Percentiles rank a stretch among this genome's conserved stretches.
phyloP scores from a whole-genome alignment of 2,888 invertebrate species.

The Autographa pulchrina region DNA sequence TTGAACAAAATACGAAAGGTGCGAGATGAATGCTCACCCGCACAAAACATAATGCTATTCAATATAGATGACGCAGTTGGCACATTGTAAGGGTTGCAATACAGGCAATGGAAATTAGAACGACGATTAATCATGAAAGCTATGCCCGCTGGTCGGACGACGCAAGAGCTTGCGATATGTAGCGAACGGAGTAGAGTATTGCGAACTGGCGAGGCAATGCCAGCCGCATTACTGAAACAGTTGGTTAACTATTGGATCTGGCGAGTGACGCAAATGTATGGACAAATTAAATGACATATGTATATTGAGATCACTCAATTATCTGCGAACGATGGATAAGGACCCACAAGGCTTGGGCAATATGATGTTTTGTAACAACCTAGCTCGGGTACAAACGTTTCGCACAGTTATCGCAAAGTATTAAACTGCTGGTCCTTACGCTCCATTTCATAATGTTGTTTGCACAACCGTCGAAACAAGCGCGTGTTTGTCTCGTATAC shows the following conservation, averaged over 20 bases:
- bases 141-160: conserved; percentile 71
- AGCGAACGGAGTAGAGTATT: conserved; percentile 79
- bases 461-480: conserved; percentile 79
- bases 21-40: conserved; percentile 68
- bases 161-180: conserved; percentile 88
- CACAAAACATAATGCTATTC: conserved; percentile 23
- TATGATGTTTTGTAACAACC: conserved; percentile 78
- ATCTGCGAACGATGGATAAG: conserved; percentile 68
- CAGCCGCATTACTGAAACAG: conserved; percentile 79
- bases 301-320: conserved; percentile 66
- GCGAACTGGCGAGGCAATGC: conserved; percentile 77
- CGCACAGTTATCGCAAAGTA: conserved; percentile 74
- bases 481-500: conserved; percentile 71
- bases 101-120: conserved; percentile 69
- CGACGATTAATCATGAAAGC: conserved; percentile 82
- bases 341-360: conserved; percentile 72
- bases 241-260: conserved; percentile 84
- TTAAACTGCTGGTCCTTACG: conserved; percentile 78
- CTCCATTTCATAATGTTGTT: conserved; percentile 83
- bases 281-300: conserved; percentile 76
- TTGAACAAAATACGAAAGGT: conserved; percentile 81
- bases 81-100: conserved; percentile 64
- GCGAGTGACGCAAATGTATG: conserved; percentile 78
- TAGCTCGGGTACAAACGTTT: conserved; percentile 72
- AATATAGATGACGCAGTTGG: conserved; percentile 52